These are phyloP conservation scores for Phalacrocorax carbo DNA, from an alignment of 2,113 vertebrate species.

Conservation along the genomic window DNA sequence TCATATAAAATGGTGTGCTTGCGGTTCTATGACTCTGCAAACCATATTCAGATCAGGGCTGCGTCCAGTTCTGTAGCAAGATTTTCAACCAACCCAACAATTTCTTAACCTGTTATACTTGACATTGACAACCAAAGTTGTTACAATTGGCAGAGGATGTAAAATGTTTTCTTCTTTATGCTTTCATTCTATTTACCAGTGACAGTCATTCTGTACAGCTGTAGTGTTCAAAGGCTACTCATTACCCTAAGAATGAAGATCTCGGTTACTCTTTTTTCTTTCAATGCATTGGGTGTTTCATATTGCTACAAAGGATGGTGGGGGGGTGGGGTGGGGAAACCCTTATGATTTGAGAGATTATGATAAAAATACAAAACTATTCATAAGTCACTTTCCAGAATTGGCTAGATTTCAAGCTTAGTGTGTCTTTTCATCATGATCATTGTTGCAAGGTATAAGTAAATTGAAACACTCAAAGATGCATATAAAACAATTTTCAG, in stretches of 20 bases:
- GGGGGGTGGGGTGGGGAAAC: accelerated
- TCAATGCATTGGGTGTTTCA: neutral
- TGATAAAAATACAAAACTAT: neutral
- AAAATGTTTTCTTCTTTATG: neutral
- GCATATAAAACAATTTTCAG: neutral
- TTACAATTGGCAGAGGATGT: neutral
- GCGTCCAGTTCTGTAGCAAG: neutral
- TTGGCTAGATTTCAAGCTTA: neutral
- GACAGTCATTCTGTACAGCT: neutral
- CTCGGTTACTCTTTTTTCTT: neutral
- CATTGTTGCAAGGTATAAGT: neutral
- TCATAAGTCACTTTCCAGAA: neutral
- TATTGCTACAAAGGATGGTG: neutral
- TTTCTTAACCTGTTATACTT: neutral
- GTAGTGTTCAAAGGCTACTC: neutral
- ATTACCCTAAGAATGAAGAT: neutral
- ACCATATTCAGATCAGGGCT: neutral
- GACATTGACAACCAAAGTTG: neutral
- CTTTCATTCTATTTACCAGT: neutral
- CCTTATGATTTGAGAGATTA: neutral
- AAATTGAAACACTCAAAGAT: neutral
- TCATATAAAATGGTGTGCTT: neutral
- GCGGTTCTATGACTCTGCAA: neutral
- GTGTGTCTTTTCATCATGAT: neutral
- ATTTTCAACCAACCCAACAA: neutral